Conservation (phyloP, 2,888 invertebrate species). For the Bombylius discolor region DNA sequence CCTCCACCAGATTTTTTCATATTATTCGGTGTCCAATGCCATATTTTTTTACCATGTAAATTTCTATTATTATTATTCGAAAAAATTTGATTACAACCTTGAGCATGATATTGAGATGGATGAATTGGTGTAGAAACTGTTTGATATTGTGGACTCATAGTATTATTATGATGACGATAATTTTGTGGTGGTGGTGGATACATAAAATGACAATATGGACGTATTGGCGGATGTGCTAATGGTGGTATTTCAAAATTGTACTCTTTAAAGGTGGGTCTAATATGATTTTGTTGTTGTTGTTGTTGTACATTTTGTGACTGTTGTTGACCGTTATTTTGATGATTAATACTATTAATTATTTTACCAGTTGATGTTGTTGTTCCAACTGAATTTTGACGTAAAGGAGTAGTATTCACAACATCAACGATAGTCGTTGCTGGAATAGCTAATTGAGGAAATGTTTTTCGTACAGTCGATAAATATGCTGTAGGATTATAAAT, state of each 20-base stretch:
- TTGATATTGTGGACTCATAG: not conserved
- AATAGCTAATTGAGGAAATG: too few relatives aligned
- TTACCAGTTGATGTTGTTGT: not conserved
- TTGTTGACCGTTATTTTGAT: not conserved
- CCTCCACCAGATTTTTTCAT: constrained; percentile 2
- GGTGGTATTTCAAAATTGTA: constrained; percentile 1
- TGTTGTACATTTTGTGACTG: not conserved
- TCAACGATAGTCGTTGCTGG: constrained; percentile 3
- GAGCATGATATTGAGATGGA: not conserved
- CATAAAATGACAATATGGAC: not conserved
- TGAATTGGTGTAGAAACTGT: not conserved
- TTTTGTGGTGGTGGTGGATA: not conserved
- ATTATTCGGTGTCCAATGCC: constrained; percentile 1
- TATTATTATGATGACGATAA: not conserved
- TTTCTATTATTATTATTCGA: not conserved
- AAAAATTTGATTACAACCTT: not conserved
- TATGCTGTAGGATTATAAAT: constrained; percentile 3
- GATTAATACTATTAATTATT: not conserved
- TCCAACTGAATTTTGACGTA: not conserved
- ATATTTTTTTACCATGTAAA: constrained; percentile 4
- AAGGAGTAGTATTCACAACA: not conserved
- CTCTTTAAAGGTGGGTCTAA: not conserved
- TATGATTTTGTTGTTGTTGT: not conserved
- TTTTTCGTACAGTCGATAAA: too few relatives aligned
- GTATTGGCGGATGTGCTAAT: not conserved